These are phyloP conservation scores for Cirrhinus molitorella DNA, from an alignment of 2,797 vertebrate genomes.

Conservation along the genomic window DNA sequence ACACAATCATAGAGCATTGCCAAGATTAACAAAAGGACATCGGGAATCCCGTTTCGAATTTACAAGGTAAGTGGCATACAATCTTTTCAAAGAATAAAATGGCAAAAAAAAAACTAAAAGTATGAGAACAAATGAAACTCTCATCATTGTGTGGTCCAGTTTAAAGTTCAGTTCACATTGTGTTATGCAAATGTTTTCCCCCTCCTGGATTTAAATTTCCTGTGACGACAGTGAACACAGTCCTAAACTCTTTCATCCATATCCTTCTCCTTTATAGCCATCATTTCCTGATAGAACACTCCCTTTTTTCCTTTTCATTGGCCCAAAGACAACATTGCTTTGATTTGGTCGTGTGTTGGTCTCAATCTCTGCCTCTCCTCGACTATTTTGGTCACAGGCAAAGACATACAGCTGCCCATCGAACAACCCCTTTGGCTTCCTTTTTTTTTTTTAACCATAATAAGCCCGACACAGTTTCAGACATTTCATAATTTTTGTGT, in stretches of 20 bases:
- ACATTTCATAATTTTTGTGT: conserved; percentile 74
- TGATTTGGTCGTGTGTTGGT: conserved; percentile 75
- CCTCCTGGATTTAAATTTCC: conserved; percentile 70
- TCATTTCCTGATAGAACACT: conserved; percentile 73
- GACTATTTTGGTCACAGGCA: conserved; percentile 83
- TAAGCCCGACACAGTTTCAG: conserved; percentile 74
- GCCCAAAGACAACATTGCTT: conserved; percentile 75
- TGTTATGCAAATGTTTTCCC: conserved; percentile 78
- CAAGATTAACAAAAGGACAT: conserved; percentile 71
- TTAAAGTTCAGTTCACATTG: conserved; percentile 84
- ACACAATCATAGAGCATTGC: conserved; percentile 82
- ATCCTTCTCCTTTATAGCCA: conserved; percentile 65
- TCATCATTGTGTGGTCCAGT: conserved; percentile 81
- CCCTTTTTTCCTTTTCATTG: conserved; percentile 68
- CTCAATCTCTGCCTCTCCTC: conserved; percentile 70
- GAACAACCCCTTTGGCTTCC: conserved; percentile 89
- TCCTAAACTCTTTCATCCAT: conserved; percentile 66
- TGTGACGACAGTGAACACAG: conserved; percentile 35
- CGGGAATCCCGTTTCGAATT: conserved; percentile 57
- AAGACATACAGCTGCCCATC: conserved; percentile 76
- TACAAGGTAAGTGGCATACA: conserved; percentile 82
- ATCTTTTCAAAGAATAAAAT: conserved; percentile 76
- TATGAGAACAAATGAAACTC: conserved; percentile 59
- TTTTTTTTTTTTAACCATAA: conserved; percentile 54
- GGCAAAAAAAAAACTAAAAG: conserved; percentile 66